Evolutionary conservation across 2,113 vertebrate species (phyloP).

Genomic region (Lepus timidus): DNA sequence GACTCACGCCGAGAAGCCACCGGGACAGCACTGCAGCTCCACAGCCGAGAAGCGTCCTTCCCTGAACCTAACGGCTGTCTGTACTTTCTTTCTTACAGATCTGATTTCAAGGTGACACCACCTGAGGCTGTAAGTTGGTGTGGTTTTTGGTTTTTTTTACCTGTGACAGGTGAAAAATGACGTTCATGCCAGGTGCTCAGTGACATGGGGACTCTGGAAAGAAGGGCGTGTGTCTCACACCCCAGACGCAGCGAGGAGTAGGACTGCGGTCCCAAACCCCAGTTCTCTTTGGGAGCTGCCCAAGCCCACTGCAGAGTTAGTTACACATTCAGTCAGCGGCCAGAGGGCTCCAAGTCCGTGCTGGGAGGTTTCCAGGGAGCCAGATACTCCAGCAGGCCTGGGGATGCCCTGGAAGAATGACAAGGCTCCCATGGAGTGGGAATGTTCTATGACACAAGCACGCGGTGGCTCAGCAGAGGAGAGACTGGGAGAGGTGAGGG

Average conservation of each 20-base stretch:
- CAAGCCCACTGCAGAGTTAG: not conserved
- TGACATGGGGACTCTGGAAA: not conserved
- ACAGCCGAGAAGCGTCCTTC: not conserved
- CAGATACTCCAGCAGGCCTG: not conserved
- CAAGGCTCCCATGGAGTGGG: not conserved
- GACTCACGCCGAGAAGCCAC: not conserved
- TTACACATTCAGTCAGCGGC: not conserved
- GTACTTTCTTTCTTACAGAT: conserved; percentile 62
- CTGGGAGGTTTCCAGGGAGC: not conserved
- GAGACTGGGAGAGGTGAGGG: not conserved
- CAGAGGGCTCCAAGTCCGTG: not conserved
- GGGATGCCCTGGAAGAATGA: not conserved
- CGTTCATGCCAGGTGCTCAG: not conserved
- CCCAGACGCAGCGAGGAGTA: not conserved
- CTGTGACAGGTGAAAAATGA: not conserved
- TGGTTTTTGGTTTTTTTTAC: not conserved
- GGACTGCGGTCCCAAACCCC: not conserved
- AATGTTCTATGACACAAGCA: not conserved
- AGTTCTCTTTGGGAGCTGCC: not conserved
- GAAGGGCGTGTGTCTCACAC: not conserved
- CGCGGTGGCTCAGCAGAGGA: not conserved
- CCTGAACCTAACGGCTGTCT: conserved; percentile 47
- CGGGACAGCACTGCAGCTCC: not conserved
- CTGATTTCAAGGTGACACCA: not conserved
- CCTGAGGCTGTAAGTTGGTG: conserved; percentile 66